phyloP scores from a whole-genome alignment of 2,888 invertebrate genomes.

The Apodemia mormo region DNA sequence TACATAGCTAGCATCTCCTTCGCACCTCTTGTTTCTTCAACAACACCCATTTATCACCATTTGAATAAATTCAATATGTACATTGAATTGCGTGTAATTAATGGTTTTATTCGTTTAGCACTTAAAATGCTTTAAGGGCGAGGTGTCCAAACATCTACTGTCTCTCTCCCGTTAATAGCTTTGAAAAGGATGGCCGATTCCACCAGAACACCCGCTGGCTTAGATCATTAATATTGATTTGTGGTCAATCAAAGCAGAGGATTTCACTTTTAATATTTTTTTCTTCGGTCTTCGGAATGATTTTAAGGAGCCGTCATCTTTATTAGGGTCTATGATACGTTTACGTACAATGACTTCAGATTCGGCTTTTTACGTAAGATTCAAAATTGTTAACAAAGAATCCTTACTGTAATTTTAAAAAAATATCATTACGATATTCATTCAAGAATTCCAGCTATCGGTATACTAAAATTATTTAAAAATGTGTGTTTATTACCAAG shows the following conservation, averaged over 20 bases:
- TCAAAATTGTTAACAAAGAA: background rate
- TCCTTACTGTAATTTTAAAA: background rate
- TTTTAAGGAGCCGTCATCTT: constrained; percentile 53
- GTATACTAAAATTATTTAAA: constrained; percentile 1
- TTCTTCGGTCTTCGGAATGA: constrained; percentile 50
- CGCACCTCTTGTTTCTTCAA: constrained; percentile 70
- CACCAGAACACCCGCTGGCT: constrained; percentile 73
- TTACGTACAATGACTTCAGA: constrained; percentile 40
- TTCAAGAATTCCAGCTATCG: constrained; percentile 1
- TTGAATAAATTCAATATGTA: constrained; percentile 83
- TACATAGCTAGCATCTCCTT: constrained; percentile 47
- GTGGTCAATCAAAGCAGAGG: constrained; percentile 81
- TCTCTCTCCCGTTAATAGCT: constrained; percentile 48
- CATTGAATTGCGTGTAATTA: constrained; percentile 81
- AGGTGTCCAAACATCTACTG: constrained; percentile 73
- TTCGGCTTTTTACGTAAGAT: constrained; percentile 25
- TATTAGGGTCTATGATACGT: constrained; percentile 45
- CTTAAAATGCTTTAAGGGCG: constrained; percentile 79
- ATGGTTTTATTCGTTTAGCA: constrained; percentile 82
- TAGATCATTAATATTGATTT: constrained; percentile 83
- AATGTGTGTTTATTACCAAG: background rate
- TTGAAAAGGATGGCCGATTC: constrained; percentile 50
- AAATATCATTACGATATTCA: background rate
- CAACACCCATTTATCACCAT: constrained; percentile 76
- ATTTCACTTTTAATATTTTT: constrained; percentile 79